Evolutionary conservation across 2,888 invertebrate genomes (phyloP).

Genomic region (Ormyrus nitidulus): DNA sequence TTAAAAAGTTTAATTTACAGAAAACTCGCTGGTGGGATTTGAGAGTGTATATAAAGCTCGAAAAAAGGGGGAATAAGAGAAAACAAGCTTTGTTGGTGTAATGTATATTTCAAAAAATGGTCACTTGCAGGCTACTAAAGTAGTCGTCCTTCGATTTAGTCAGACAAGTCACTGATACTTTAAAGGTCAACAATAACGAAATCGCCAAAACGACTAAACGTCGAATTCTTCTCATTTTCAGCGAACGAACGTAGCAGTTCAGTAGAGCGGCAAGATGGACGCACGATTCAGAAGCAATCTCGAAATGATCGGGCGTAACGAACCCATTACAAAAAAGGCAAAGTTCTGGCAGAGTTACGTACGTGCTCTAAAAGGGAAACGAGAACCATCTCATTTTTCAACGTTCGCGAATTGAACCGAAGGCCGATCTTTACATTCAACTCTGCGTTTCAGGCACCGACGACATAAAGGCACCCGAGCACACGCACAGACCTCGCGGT

Average conservation of each 20-base stretch:
- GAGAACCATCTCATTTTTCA: constrained; percentile 52
- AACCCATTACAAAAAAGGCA: constrained; percentile 93
- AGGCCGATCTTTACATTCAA: too few species aligned
- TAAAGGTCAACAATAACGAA: neutral
- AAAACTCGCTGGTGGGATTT: too few species aligned
- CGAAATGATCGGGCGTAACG: constrained; percentile 95
- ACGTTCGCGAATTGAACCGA: neutral
- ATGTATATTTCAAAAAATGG: neutral
- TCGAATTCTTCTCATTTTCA: constrained; percentile 70
- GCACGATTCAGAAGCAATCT: constrained; percentile 88
- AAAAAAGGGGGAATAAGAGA: too few species aligned
- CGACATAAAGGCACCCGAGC: constrained; percentile 92
- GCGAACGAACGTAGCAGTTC: constrained; percentile 85
- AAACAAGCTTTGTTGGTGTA: too few species aligned
- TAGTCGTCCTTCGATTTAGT: constrained; percentile 14
- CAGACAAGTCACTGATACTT: constrained; percentile 23
- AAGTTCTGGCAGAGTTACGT: constrained; percentile 96
- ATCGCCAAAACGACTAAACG: neutral
- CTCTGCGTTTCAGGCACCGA: constrained; percentile 83
- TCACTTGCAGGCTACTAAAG: neutral
- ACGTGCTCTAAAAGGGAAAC: constrained; percentile 90
- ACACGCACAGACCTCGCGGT: constrained; percentile 81
- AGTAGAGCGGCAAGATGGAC: constrained; percentile 84
- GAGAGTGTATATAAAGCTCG: too few species aligned
- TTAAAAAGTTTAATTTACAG: too few species aligned